Conservation (phyloP, 2,888 invertebrate species). For the Cryptocephalus primarius region DNA sequence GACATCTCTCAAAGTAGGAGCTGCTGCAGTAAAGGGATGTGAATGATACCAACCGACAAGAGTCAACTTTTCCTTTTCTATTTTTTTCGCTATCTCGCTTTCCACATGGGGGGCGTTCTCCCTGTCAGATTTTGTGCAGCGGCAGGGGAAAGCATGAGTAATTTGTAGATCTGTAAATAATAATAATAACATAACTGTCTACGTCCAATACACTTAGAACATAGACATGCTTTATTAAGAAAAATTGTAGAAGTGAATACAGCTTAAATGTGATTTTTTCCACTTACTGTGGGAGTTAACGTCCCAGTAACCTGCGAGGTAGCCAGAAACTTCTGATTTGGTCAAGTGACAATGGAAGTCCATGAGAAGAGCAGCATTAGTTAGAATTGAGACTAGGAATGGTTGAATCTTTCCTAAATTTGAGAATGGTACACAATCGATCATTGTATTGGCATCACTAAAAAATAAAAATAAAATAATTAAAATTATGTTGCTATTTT, state of each 20-base stretch:
- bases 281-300: slow-evolving; percentile 82
- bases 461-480: slow-evolving; percentile 15
- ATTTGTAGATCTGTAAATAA: slow-evolving; percentile 64
- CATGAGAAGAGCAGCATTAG: slow-evolving; percentile 76
- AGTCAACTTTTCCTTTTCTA: slow-evolving; percentile 70
- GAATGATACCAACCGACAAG: slow-evolving; percentile 95
- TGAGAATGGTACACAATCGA: slow-evolving; percentile 81
- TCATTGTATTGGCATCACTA: slow-evolving; percentile 83
- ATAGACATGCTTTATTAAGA: no score
- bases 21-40: slow-evolving; percentile 78
- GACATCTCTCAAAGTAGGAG: slow-evolving; percentile 79
- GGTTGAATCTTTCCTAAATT: slow-evolving; percentile 86
- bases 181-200: neutral
- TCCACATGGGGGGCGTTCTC: slow-evolving; percentile 68
- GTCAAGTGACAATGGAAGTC: slow-evolving; percentile 92
- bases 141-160: slow-evolving; percentile 81
- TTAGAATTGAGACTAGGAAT: slow-evolving; percentile 76
- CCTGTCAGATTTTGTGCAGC: slow-evolving; percentile 68
- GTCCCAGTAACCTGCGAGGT: slow-evolving; percentile 92
- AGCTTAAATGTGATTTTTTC: no score
- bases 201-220: no score
- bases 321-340: slow-evolving; percentile 92
- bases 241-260: no score
- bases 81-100: slow-evolving; percentile 69
- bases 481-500: neutral